Base-by-base conservation (phyloP, 2,113 vertebrate species). In the Solea senegalensis region DNA sequence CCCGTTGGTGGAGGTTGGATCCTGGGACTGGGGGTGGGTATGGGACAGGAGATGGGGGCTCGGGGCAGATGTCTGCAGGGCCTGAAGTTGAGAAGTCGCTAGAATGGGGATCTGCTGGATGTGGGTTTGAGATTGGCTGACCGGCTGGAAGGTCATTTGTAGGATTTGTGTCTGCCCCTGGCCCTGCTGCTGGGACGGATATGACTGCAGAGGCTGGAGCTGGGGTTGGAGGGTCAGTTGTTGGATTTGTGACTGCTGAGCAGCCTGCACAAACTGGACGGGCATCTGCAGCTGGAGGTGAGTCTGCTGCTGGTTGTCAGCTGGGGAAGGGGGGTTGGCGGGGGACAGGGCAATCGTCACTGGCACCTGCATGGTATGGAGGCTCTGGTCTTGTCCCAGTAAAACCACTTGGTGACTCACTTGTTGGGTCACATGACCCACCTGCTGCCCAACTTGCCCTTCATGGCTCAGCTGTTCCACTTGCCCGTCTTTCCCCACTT, bases 201-300 rank as follows among this genome's bases (percentile, higher is more conserved):
- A 91, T 0, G 87, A 55, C 76, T 91, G 91, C 7, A 92, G 76
- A 16, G 84, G 61, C 86, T 93, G 89, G 6, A 91, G 77, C 76
- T 89, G 88, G 8, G 82, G 65, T 81, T 94, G 90, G 55, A 92
- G 83, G 44, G 89, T 76, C 65, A 92, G 86, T 69, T 94, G 92
- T 89, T 93, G 89, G 77, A 85, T 73, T 28, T 78, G 84, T 54
- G 90, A 87, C 90, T 88, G 88, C 66, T 66, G 86, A 80, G 86
- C 71, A 26, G 82, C 39, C 50, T 92, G 90, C 79, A 93, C 89
- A 56, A 91, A 93, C 88, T 88, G 88, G 51, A 94, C 76, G 46
- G 91, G 89, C 88, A 95, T 92, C 90, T 86, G 91, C 77, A 93
- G 91, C 74, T 92, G 94, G 72, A 91, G 65, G 84, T 92, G 90